Conservation (phyloP, 1,140 invertebrate species). For the Cyclargus thomasi region DNA sequence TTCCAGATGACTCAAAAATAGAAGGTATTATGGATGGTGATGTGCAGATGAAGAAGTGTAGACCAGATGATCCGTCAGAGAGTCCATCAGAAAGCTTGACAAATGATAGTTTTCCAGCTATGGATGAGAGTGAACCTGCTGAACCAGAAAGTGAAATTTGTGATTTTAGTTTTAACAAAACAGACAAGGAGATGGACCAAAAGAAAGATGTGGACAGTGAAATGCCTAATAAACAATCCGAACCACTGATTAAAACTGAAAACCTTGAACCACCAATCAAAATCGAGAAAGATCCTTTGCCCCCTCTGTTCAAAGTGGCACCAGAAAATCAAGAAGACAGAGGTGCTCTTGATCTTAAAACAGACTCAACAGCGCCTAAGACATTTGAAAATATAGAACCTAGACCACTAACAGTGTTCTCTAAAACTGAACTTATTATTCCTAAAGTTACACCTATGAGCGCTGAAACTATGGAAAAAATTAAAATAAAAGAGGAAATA, state of each 20-base stretch:
- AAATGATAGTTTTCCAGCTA: constrained; percentile 85
- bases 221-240: constrained; percentile 44
- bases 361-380: constrained; percentile 48
- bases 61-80: constrained; percentile 79
- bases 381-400: constrained; percentile 49
- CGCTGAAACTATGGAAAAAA: constrained; percentile 69
- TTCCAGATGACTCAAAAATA: constrained; percentile 75
- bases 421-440: constrained; percentile 77
- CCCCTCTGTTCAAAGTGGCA: constrained; percentile 46
- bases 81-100: constrained; percentile 88
- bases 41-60: constrained; percentile 82
- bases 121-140: constrained; percentile 83
- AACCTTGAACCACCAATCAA: constrained; percentile 47
- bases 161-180: constrained; percentile 69
- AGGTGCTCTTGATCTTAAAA: constrained; percentile 58
- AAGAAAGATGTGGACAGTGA: constrained; percentile 66
- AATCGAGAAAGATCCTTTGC: constrained; percentile 54
- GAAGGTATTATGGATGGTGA: constrained; percentile 77
- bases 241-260: constrained; percentile 53
- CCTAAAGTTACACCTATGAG: constrained; percentile 74
- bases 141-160: constrained; percentile 77
- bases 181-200: constrained; percentile 62
- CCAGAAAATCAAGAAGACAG: constrained; percentile 60
- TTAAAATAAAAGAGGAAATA: constrained; percentile 77
- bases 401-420: constrained; percentile 51